phyloP scores from a whole-genome alignment of 2,888 invertebrate genomes.

The Campaea margaritaria region DNA sequence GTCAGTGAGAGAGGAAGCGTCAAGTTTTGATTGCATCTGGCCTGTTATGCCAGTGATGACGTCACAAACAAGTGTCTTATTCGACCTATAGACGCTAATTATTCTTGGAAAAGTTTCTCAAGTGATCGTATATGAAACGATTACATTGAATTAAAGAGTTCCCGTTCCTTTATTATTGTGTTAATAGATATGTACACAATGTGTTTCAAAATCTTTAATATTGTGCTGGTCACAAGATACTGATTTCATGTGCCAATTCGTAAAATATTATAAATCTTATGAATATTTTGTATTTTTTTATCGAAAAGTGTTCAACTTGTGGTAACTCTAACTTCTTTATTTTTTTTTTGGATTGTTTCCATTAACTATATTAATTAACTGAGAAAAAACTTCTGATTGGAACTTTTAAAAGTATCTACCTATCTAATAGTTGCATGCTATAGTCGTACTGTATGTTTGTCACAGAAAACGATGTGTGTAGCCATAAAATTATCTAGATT shows the following conservation, averaged over 20 bases:
- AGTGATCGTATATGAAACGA: background rate
- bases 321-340: background rate
- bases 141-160: background rate
- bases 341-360: background rate
- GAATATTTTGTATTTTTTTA: slow-evolving; percentile 50
- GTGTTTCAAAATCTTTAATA: slow-evolving; percentile 44
- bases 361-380: background rate
- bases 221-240: slow-evolving; percentile 35
- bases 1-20: background rate
- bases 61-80: slow-evolving; percentile 20
- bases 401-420: slow-evolving; percentile 31
- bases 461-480: slow-evolving; percentile 69
- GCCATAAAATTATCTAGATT: slow-evolving; percentile 60
- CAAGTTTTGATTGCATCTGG: background rate
- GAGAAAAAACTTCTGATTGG: background rate
- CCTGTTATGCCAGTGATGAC: slow-evolving; percentile 7
- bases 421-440: slow-evolving; percentile 71
- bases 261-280: slow-evolving; percentile 54
- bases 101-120: background rate
- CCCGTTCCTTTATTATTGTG: slow-evolving; percentile 33
- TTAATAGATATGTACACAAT: slow-evolving; percentile 67
- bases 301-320: background rate
- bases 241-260: slow-evolving; percentile 55
- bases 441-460: slow-evolving; percentile 70
- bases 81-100: slow-evolving; percentile 3